phyloP scores from a whole-genome alignment of 1,140 invertebrate genomes.

The Drosophila lacertosa region DNA sequence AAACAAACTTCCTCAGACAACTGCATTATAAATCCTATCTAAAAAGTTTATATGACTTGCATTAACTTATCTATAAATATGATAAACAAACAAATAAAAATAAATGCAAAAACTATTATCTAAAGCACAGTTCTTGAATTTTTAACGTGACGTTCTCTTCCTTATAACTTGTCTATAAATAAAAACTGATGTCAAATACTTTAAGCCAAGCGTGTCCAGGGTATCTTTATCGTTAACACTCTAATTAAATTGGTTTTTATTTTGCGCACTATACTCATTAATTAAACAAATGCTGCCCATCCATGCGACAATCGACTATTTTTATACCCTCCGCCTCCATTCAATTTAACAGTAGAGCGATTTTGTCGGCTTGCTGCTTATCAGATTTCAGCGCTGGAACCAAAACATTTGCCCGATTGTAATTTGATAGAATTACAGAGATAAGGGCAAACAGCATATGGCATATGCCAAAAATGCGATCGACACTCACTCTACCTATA shows the following conservation, averaged over 20 bases:
- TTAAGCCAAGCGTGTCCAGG: neutral
- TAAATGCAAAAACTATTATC: neutral
- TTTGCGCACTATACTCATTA: constrained; percentile 11
- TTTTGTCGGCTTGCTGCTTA: constrained; percentile 64
- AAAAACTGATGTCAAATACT: too few relatives aligned
- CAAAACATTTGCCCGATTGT: constrained; percentile 36
- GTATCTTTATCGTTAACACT: neutral
- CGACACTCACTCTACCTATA: constrained; percentile 1
- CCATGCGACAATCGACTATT: constrained; percentile 43
- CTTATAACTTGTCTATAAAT: too few relatives aligned
- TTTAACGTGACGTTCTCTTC: too few relatives aligned
- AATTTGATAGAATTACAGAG: constrained; percentile 64
- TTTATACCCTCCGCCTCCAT: constrained; percentile 17
- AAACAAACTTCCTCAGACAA: too few relatives aligned
- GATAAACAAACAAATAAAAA: neutral
- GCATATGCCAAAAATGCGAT: constrained; percentile 50
- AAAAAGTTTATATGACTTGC: too few relatives aligned
- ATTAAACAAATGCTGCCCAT: constrained; percentile 41
- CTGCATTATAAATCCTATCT: too few relatives aligned
- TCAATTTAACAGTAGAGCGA: constrained; percentile 75
- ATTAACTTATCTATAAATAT: too few relatives aligned
- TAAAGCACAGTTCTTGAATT: neutral
- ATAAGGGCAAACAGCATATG: constrained; percentile 48
- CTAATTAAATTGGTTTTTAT: constrained; percentile 8
- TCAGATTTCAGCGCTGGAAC: constrained; percentile 58